Conservation (phyloP, 1,140 invertebrate species). For the Armadillidium nasatum region DNA sequence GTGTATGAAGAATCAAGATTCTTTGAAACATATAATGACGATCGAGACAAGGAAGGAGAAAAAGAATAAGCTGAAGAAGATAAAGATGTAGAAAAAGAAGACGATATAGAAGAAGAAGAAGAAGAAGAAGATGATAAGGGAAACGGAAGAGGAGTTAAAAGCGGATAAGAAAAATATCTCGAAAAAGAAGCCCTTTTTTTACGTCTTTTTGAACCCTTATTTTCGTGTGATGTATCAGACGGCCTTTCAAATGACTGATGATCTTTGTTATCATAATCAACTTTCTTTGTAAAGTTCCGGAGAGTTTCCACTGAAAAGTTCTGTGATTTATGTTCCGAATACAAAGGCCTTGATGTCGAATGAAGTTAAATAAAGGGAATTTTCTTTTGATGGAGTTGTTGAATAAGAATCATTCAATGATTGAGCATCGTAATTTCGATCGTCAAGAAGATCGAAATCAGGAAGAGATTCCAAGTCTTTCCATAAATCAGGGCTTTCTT, state of each 20-base stretch:
- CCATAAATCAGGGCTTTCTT: not conserved
- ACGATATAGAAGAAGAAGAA: not conserved
- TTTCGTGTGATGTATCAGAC: too few relatives aligned
- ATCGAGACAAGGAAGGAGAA: too few relatives aligned
- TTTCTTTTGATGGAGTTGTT: too few relatives aligned
- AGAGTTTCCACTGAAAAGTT: conserved; percentile 49
- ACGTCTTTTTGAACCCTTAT: not conserved
- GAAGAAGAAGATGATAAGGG: not conserved
- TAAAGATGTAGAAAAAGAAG: not conserved
- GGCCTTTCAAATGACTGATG: too few relatives aligned
- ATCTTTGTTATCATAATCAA: too few relatives aligned
- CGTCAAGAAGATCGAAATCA: not conserved
- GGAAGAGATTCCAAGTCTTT: not conserved
- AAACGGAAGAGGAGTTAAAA: not conserved
- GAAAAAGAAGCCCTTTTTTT: not conserved
- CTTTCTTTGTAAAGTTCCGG: conserved; percentile 46
- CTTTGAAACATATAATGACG: too few relatives aligned
- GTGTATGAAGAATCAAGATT: too few relatives aligned
- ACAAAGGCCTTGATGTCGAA: too few relatives aligned
- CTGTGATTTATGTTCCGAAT: conserved; percentile 45
- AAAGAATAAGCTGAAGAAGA: too few relatives aligned
- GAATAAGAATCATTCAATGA: too few relatives aligned
- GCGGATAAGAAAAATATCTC: not conserved
- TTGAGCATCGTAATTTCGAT: too few relatives aligned
- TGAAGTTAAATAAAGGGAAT: too few relatives aligned